Evolutionary conservation across 2,797 vertebrate genomes (phyloP).

Genomic region (Podargus strigoides): DNA sequence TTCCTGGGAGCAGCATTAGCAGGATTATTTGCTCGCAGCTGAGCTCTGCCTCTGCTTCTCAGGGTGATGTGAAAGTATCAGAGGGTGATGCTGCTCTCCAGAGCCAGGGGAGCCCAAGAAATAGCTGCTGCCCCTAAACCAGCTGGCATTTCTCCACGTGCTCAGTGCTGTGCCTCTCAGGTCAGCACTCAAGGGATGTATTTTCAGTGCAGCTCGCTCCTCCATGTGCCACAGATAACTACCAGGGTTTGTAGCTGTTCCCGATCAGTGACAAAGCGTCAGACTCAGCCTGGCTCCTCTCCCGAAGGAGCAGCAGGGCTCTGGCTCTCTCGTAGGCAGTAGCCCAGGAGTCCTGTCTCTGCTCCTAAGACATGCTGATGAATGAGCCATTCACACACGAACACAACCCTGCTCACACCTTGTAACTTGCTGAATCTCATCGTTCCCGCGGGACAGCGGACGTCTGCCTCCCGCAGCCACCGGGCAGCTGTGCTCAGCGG

Average conservation of each 20-base stretch:
- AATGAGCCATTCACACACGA: neutral
- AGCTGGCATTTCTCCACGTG: accelerated
- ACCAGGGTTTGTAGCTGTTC: neutral
- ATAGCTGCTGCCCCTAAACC: neutral
- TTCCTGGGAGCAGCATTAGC: neutral
- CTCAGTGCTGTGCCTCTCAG: neutral
- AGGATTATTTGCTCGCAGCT: neutral
- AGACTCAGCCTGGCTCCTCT: neutral
- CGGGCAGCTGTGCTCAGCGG: accelerated
- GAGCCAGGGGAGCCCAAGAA: neutral
- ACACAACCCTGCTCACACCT: neutral
- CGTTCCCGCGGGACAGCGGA: neutral
- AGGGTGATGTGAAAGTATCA: accelerated
- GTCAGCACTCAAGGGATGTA: neutral
- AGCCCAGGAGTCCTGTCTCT: neutral
- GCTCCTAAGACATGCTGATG: neutral
- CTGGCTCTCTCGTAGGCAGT: neutral
- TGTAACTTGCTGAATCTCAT: neutral
- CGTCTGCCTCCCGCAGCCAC: too few species aligned
- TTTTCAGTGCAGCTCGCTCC: neutral
- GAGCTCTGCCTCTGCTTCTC: neutral
- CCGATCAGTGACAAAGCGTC: neutral
- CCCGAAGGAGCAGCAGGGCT: neutral
- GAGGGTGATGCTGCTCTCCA: neutral
- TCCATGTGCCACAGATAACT: neutral